These are phyloP conservation scores for Mola mola DNA, from an alignment of 2,113 vertebrate genomes.

Conservation along the genomic window DNA sequence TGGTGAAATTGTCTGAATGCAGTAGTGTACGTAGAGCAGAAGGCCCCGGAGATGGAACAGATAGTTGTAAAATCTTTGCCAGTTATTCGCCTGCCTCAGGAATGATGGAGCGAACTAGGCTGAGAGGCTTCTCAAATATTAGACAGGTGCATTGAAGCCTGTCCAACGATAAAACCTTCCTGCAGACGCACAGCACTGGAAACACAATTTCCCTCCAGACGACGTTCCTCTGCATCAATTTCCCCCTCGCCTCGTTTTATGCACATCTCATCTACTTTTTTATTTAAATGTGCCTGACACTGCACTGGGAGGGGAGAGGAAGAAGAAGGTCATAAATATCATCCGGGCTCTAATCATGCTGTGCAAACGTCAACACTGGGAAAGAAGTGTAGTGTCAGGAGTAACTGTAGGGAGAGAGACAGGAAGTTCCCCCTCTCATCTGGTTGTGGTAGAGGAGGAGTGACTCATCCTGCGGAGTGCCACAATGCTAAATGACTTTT, in stretches of 20 bases:
- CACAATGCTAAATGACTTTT: constrained; percentile 67
- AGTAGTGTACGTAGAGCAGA: constrained; percentile 10
- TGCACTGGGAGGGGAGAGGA: constrained; percentile 20
- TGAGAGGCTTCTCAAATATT: constrained; percentile 40
- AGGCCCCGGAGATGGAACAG: constrained; percentile 31
- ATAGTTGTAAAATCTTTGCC: constrained; percentile 34
- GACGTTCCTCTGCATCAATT: constrained; percentile 33
- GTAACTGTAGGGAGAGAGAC: constrained; percentile 47
- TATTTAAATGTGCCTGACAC: constrained; percentile 51
- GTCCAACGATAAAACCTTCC: constrained; percentile 44
- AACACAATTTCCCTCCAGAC: constrained; percentile 54
- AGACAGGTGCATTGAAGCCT: constrained; percentile 42
- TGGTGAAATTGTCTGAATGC: constrained; percentile 16
- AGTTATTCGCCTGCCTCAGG: constrained; percentile 40
- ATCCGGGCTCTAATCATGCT: constrained; percentile 34
- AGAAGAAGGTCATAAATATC: constrained; percentile 61
- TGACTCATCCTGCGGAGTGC: constrained; percentile 69
- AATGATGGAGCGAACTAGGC: constrained; percentile 47
- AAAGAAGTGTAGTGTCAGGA: constrained; percentile 48
- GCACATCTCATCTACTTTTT: constrained; percentile 37
- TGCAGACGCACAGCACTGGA: constrained; percentile 25
- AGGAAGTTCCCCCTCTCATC: constrained; percentile 70
- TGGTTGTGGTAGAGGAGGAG: constrained; percentile 47
- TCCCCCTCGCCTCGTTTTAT: constrained; percentile 36
- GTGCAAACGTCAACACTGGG: constrained; percentile 63